Evolutionary conservation across 2,888 invertebrate species (phyloP), one percentile per base, ranked within the genome.

Genomic region (Habrosyne pyritoides): DNA sequence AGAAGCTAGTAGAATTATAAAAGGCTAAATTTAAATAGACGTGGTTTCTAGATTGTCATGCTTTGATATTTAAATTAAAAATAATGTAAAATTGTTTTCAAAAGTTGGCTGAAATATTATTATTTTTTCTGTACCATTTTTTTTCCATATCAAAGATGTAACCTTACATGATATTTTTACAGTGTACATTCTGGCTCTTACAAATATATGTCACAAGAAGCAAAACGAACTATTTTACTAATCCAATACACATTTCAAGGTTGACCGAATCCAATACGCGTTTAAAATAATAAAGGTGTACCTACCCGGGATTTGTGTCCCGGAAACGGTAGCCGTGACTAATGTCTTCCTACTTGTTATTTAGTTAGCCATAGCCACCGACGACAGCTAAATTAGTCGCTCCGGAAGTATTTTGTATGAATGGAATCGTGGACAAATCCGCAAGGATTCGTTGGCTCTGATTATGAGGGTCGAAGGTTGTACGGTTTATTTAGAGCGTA

Each of bases 271-370:
- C 42, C 14, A 42, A 42, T 42, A 6, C 18, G n/a, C 42, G 8
- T 42, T 5, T 2, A 6, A 55, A 54, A 52, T 36, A 47, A 57
- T 57, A 54, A 57, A 54, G 50, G 53, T 33, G 33, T 54, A 42
- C 52, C 18, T 54, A 42, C 52, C 18, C 42, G 42, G 53, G 64
- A 69, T 67, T 63, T 66, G 66, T 66, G 64, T 68, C 56, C 64
- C 57, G 64, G 69, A 68, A 71, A 67, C 66, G 62, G 71, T 61
- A 64, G 59, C 69, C 75, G 70, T 81, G 76, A 83, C 82, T 79
- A 81, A 84, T 78, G 77, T 60, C 79, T 83, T 84, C 82, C 84
- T 75, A 73, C 71, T 70, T 66, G 60, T 71, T 79, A 71, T 76
- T 75, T 75, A 73, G 69, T 54, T 56, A 61, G 63, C 60, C 18